These are phyloP conservation scores for Bedellia somnulentella DNA, from an alignment of 2,888 invertebrate genomes.

Conservation along the genomic window DNA sequence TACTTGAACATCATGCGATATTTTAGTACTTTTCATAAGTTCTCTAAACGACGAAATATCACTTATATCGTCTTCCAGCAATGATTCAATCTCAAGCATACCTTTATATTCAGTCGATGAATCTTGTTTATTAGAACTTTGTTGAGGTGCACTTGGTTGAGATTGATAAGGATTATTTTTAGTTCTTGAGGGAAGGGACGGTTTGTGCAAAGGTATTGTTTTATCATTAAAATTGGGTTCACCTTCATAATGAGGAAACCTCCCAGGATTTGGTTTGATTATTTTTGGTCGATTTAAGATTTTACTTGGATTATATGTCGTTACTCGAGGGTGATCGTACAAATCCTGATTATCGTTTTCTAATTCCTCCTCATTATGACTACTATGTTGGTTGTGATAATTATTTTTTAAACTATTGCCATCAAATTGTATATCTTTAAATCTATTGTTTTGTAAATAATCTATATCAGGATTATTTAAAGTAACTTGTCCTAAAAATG, in stretches of 20 bases:
- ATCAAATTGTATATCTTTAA: constrained; percentile 49
- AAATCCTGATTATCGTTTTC: constrained; percentile 44
- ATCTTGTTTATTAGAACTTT: constrained; percentile 2
- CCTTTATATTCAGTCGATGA: constrained; percentile 47
- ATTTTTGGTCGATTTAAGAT: constrained; percentile 35
- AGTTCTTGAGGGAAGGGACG: no score
- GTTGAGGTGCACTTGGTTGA: no score
- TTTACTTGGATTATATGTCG: constrained; percentile 49
- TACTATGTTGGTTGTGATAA: constrained; percentile 35
- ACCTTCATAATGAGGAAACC: constrained; percentile 25
- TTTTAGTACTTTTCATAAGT: constrained; percentile 44
- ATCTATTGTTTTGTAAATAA: constrained; percentile 42
- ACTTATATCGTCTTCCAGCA: constrained; percentile 61
- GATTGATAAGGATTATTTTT: neutral
- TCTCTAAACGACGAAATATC: constrained; percentile 49
- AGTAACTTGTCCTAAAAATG: constrained; percentile 65
- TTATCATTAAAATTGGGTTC: constrained; percentile 3
- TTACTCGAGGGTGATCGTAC: constrained; percentile 44
- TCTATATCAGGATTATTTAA: constrained; percentile 62
- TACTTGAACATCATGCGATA: constrained; percentile 55
- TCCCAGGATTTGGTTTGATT: constrained; percentile 28
- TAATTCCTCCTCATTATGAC: constrained; percentile 36
- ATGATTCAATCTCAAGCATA: constrained; percentile 57
- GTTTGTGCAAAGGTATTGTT: no score
- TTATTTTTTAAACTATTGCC: constrained; percentile 50